These are phyloP conservation scores for Colostygia pectinataria DNA, from an alignment of 2,888 invertebrate genomes.

Conservation along the genomic window DNA sequence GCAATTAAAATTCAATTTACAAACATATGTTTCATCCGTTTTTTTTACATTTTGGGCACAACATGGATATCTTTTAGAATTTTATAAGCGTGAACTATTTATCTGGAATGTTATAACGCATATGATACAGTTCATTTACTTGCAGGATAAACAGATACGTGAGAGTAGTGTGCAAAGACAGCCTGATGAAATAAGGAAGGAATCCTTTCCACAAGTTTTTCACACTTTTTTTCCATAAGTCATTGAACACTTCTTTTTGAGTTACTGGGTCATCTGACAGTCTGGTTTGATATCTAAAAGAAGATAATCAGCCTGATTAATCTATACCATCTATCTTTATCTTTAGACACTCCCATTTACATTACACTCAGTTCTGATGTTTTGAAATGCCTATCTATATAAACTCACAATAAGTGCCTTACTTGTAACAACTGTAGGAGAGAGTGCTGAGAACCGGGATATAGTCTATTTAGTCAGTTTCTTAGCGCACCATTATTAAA, in stretches of 20 bases:
- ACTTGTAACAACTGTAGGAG: too few relatives aligned
- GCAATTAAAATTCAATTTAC: too few relatives aligned
- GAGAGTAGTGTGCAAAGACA: slow-evolving; percentile 96
- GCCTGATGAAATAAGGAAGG: slow-evolving; percentile 94
- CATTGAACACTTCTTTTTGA: slow-evolving; percentile 86
- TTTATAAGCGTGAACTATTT: not conserved
- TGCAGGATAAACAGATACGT: slow-evolving; percentile 90
- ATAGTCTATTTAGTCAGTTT: too few relatives aligned
- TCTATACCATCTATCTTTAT: too few relatives aligned
- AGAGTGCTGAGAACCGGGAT: too few relatives aligned
- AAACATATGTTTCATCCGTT: not conserved
- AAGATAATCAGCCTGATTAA: too few relatives aligned
- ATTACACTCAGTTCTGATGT: too few relatives aligned
- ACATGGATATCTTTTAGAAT: not conserved
- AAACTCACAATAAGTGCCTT: too few relatives aligned
- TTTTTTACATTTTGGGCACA: not conserved
- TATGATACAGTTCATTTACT: not conserved
- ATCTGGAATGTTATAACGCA: too few relatives aligned
- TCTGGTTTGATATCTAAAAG: slow-evolving; percentile 49
- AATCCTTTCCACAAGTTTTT: slow-evolving; percentile 97
- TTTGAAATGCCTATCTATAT: too few relatives aligned
- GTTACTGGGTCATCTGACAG: slow-evolving; percentile 14
- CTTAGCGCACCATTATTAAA: too few relatives aligned
- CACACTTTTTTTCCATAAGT: slow-evolving; percentile 90
- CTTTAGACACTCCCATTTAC: too few relatives aligned